Base-by-base conservation (phyloP, 2,888 invertebrate genomes). In the Hetaerina titia region DNA sequence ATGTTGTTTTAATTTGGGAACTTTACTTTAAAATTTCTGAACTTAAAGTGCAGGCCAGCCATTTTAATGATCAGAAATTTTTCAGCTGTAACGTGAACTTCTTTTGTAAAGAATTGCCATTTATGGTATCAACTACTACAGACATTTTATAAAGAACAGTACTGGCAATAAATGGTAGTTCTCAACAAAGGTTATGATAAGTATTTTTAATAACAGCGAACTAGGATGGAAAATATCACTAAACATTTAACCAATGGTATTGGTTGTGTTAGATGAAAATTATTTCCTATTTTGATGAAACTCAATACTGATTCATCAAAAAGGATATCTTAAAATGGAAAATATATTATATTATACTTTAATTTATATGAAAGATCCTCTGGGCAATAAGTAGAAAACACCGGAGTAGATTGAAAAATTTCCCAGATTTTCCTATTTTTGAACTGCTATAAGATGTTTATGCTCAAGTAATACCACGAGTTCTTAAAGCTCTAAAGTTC, bases 381-480 rank as follows among this genome's bases (percentile, higher is more conserved):
- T 92, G 92, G 92, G 92, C 92, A 92, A 92, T 92, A 92, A 92
- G n/a, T 92, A 64, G 74, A 56, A 92, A 69, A 63, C 56, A 92
- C 69, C 69, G 45, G 56, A 92, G 69, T 69, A 92, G 69, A 64
- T 69, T 92, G 92, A 92, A 92, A 90, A 64, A 56, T 56, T 92
- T 92, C 69, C 92, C 74, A 74, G 69, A 92, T 69, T 69, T 69
- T 92, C 92, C 92, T 69, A 69, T 92, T 69, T 92, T 90, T 60
- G 64, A 92, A 69, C 56, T 63, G 64, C 92, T 92, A 69, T 92
- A 92, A 69, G 92, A 92, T 56, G 31, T 92, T 92, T 15, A 92
- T 92, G 92, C 92, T 92, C 92, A 92, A 92, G 15, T 69, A 69
- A 64, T 92, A 92, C 92, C 69, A 69, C 45, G 22, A 56, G 69